These are phyloP conservation scores for Brachionus rotundiformis DNA, from an alignment of 1,140 invertebrate species.

Conservation along the genomic window DNA sequence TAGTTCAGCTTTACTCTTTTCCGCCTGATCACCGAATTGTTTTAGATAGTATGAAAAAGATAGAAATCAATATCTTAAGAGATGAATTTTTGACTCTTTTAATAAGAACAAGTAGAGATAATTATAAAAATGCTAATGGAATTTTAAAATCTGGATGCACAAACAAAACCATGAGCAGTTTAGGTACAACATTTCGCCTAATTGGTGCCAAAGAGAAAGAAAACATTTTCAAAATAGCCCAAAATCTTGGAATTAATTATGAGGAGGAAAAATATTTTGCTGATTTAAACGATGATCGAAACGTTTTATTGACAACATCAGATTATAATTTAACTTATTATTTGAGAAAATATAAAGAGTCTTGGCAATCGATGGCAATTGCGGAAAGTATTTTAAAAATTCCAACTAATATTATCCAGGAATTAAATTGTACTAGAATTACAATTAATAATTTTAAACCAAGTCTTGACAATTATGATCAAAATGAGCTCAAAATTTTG, in stretches of 20 bases:
- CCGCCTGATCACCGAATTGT: neutral
- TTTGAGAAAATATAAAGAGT: neutral
- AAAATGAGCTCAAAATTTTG: neutral
- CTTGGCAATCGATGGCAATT: neutral
- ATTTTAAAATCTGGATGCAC: neutral
- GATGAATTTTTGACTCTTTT: neutral
- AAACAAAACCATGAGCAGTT: neutral
- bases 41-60: neutral
- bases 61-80: neutral
- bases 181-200: neutral
- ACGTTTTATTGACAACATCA: neutral
- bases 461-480: neutral
- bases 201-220: neutral
- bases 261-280: neutral
- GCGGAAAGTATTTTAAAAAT: neutral
- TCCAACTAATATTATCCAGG: neutral
- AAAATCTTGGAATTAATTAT: neutral
- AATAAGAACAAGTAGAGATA: neutral
- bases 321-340: neutral
- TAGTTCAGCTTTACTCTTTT: neutral
- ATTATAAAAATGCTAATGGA: neutral
- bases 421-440: neutral
- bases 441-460: neutral
- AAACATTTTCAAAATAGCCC: neutral
- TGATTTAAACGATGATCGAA: neutral